Conservation (phyloP, 2,797 vertebrate species). For the Microtus obscurus region DNA sequence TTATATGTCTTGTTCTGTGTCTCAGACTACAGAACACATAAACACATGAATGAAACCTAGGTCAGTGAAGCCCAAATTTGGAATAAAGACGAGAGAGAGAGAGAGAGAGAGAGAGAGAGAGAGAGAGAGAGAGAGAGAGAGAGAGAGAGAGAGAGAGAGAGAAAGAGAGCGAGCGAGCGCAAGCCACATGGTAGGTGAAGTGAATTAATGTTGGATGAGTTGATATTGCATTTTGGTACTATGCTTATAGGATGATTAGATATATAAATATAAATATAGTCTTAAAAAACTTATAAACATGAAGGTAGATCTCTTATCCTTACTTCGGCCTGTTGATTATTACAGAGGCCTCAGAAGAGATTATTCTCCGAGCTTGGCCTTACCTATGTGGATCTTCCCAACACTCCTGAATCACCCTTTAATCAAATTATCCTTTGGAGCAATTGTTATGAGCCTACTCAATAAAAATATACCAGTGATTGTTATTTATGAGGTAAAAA, state of each 20-base stretch:
- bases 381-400: background rate
- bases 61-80: background rate
- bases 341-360: background rate
- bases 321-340: background rate
- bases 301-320: background rate
- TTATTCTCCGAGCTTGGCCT: rapidly evolving
- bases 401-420: background rate
- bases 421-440: background rate
- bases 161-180: background rate
- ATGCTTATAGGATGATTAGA: background rate
- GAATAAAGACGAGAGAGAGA: background rate
- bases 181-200: background rate
- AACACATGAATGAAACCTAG: background rate
- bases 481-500: conserved; percentile 31
- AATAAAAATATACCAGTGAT: background rate
- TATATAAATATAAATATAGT: no score
- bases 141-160: background rate
- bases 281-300: background rate
- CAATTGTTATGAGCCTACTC: background rate
- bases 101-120: background rate
- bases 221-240: background rate
- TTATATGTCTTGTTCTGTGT: background rate
- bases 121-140: background rate
- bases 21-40: background rate
- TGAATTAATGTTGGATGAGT: background rate